Evolutionary conservation across 92 coral and sea anemone genomes (phyloP), one percentile per base, ranked within the genome.

Genomic region (Zoanthus solanderi): DNA sequence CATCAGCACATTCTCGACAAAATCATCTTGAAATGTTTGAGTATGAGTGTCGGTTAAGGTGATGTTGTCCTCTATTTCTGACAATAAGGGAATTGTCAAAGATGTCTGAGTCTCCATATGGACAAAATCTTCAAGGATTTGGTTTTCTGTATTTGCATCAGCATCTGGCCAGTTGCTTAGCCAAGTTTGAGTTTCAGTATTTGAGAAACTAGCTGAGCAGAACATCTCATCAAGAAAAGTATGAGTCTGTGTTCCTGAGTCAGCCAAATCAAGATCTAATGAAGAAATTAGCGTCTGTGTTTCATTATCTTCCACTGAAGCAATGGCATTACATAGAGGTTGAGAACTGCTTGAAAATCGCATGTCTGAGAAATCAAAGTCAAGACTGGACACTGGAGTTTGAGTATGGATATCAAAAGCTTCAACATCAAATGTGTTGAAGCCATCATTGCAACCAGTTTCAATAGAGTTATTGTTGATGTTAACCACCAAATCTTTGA

Each of bases 251-350:
- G 98, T 95, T 44, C 94, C 96, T 18, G 98, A 93, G 48, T 95
- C 98, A 9, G 98, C 91, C 9, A 95, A 85, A 87, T 96, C 98
- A 75, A 93, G 87, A 15, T 90, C 99, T 46, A 97, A 88, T 17
- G 93, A 85, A 2, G 99, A 93, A 37, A 95, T 91, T 74, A 94
- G 78, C 4, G 99, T 97, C 87, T 97, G 99, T 11, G 99, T 94
- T 52, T 95, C 98, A 74, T 97, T 97, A 89, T 97, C 99, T 72
- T 97, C 99, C 16, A 93, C 89, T 4, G 94, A 89, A 57, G 92
- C 76, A 77, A 89, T 85, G 50, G 75, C 57, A 65, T 65, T 77
- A 72, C 31, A 92, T 45, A 92, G 97, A 18, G 97, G 92, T 89
- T 95, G 95, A 10, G 93, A 79, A 34, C 92, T 86, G 88, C 90